Evolutionary conservation across 92 coral and sea anemone genomes (phyloP).

Genomic region (Blastomussa wellsi): DNA sequence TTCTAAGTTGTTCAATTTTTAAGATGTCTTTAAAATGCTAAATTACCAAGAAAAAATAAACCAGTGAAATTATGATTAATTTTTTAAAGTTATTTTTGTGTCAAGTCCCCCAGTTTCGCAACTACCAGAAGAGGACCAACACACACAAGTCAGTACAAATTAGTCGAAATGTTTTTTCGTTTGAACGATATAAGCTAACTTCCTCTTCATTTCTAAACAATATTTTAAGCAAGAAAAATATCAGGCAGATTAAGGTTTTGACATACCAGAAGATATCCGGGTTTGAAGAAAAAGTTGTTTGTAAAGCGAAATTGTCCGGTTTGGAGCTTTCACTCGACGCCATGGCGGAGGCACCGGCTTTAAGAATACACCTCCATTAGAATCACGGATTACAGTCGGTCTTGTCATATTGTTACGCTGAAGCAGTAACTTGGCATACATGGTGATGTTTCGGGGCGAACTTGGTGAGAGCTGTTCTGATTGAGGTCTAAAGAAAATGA

Average conservation of each 20-base stretch:
- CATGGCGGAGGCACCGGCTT: conserved; percentile 9
- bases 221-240: neutral
- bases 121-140: neutral
- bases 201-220: neutral
- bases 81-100: neutral
- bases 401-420: conserved; percentile 20
- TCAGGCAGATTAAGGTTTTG: neutral
- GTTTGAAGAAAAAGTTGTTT: neutral
- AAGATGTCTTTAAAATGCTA: neutral
- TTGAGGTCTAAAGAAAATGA: neutral
- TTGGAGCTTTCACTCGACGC: neutral
- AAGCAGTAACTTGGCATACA: conserved; percentile 28
- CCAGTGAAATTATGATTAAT: neutral
- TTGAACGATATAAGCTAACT: neutral
- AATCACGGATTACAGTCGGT: neutral
- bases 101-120: neutral
- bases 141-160: neutral
- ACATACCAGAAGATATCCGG: conserved; percentile 15
- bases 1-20: neutral
- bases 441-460: neutral
- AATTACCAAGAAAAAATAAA: neutral
- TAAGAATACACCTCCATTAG: conserved; percentile 15
- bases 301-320: neutral
- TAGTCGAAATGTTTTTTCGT: neutral
- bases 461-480: neutral